Conservation (phyloP, 2,113 vertebrate genomes). For the Panurus biarmicus region DNA sequence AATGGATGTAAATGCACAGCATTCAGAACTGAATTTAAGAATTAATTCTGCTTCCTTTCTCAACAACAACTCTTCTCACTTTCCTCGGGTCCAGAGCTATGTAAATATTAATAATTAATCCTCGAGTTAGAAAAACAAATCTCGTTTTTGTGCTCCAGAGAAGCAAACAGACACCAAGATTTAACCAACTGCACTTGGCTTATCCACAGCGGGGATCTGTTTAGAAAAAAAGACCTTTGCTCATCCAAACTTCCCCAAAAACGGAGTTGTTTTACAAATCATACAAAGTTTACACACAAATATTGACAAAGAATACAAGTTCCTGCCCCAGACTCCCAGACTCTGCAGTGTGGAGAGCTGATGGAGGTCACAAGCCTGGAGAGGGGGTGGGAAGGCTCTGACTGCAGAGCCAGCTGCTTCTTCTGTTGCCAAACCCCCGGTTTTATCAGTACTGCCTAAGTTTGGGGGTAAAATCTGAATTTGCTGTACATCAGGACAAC, state of each 20-base stretch:
- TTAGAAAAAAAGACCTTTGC: neutral
- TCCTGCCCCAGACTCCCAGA: neutral
- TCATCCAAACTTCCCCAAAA: neutral
- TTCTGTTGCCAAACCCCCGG: neutral
- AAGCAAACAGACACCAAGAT: neutral
- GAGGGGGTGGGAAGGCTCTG: neutral
- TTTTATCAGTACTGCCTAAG: too few relatives aligned
- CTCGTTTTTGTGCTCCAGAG: neutral
- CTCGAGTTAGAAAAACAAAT: neutral
- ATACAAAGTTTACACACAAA: neutral
- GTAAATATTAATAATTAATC: slow-evolving; percentile 46
- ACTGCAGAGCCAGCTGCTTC: neutral
- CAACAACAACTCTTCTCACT: neutral
- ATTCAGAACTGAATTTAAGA: neutral
- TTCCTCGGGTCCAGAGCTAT: neutral
- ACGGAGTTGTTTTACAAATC: neutral
- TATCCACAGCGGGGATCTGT: neutral
- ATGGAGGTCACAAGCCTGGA: rapidly evolving
- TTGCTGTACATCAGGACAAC: rapidly evolving
- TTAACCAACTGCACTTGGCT: neutral
- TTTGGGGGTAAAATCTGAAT: neutral
- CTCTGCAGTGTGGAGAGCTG: neutral
- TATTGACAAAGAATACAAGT: neutral
- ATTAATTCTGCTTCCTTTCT: neutral
- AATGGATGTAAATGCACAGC: neutral